Evolutionary conservation across 1,140 invertebrate genomes (phyloP), one percentile per base, ranked within the genome.

Genomic region (Caenorhabditis brenneri): DNA sequence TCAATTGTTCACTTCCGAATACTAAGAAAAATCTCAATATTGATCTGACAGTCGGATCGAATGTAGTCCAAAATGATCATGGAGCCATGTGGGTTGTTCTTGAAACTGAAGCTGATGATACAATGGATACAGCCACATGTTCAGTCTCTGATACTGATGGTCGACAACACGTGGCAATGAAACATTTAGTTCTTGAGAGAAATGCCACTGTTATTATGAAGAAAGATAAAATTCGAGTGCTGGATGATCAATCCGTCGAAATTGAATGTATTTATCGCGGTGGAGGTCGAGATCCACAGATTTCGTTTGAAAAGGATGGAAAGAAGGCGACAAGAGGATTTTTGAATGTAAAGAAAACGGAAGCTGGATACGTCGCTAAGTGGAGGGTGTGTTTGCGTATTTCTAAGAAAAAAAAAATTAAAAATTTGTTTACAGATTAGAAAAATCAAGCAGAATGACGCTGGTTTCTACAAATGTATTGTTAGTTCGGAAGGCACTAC

Each of bases 111-210:
- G 84, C 80, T 27, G 60, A 81, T 19, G 51, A 55, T 1, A 9
- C 55, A 55, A 60, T 85, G 42, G 84, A 85, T 33, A 85, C 84
- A 4, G 79, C 69, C 6, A 81, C 79, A 6, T 85, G 84, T 81
- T 46, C 80, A 27, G 84, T 85, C 22, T 46, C 79, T 5, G 55
- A 80, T 31, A 78, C 84, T 2, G 84, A 85, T 46, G 84, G 84
- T n/a, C 24, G 84, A 51, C 79, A 81, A 36, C 84, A 81, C 19
- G 84, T 85, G 22, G 51, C 55, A 24, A 78, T 85, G 60, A 81
- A 81, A n/a, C 80, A 85, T 81, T 15, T 80, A 16, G 79, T 82
- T 15, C 51, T 48, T 3, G 46, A 65, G 4, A 81, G 46, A 39
- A 49, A 74, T 15, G 84, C 39, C 2, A 49, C 80, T 1, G 79